A percentile compares a stretch with the other conserved stretches of the same genome.
Evolutionary conservation across 2,888 invertebrate species (phyloP).

Genomic region (Tipula vernalis): DNA sequence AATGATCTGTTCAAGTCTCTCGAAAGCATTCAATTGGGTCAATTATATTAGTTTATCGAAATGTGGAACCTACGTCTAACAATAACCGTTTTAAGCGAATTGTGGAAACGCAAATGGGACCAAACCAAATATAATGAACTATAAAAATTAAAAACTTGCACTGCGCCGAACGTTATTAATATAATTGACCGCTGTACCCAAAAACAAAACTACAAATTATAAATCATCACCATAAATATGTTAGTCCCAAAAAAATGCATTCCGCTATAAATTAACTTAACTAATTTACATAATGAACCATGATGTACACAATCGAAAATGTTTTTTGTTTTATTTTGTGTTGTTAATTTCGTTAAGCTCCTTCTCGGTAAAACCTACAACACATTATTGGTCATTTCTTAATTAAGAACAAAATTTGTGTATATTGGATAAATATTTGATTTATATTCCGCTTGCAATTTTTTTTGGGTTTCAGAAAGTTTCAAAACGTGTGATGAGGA

Average conservation of each 20-base stretch:
- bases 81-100: too few relatives aligned
- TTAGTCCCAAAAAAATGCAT: background rate
- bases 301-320: background rate
- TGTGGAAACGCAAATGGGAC: too few relatives aligned
- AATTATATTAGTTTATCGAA: too few relatives aligned
- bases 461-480: background rate
- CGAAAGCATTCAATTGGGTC: too few relatives aligned
- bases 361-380: background rate
- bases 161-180: too few relatives aligned
- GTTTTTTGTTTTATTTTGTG: too few relatives aligned
- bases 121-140: too few relatives aligned
- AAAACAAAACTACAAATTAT: background rate
- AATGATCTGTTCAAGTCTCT: too few relatives aligned
- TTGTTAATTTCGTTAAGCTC: background rate
- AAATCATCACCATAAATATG: background rate
- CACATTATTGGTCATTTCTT: background rate
- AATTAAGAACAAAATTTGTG: background rate
- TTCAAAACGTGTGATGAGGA: background rate
- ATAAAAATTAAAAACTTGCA: too few relatives aligned
- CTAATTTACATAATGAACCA: background rate
- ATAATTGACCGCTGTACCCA: background rate
- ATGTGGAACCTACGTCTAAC: too few relatives aligned
- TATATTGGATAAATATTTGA: background rate
- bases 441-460: background rate
- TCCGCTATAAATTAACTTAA: background rate